Base-by-base conservation (phyloP, 1,140 invertebrate genomes). In the Daktulosphaira vitifoliae region DNA sequence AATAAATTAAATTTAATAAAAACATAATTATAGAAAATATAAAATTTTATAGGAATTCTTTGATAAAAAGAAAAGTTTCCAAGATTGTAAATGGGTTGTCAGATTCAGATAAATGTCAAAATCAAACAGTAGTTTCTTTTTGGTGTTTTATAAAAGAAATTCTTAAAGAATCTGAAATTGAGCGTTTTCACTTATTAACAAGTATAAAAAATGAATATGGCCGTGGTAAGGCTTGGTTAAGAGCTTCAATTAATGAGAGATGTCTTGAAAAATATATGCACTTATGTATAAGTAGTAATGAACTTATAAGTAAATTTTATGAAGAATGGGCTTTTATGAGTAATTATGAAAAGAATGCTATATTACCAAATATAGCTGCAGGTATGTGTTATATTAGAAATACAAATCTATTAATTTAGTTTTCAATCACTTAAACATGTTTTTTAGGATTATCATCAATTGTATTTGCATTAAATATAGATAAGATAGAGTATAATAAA, bases 391-490 rank as follows among this genome's bases (percentile, higher is more conserved):
- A 62, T 26, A n/a, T n/a, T n/a, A n/a, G n/a, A n/a, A n/a, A n/a
- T n/a, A n/a, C n/a, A n/a, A n/a, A 22, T 37, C 16, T 16, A 22
- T 23, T 7, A 38, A 20, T 52, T n/a, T 11, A 26, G 5, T 44
- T 23, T 6, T 44, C 20, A 67, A 67, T 65, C 54, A 2, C 5
- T 39, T 25, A 48, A 48, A 48, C 69, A 69, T 69, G 70, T 66
- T 71, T 78, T 77, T 68, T 71, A 90, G 89, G 89, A 66, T 78
- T 94, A 71, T 84, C 83, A 67, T 86, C 88, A 39, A 86, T 95
- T 73, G 79, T 94, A 68, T 96, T 96, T 79, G 92, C 92, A 23
- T 85, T 95, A 71, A 88, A 83, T 71, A 88, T 93, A 69, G 90
- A 95, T 74, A 89, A 88, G 76, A 76, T 82, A 62, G 86, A 89